Base-by-base conservation (phyloP, 2,797 vertebrate species). In the Ceryle rudis region DNA sequence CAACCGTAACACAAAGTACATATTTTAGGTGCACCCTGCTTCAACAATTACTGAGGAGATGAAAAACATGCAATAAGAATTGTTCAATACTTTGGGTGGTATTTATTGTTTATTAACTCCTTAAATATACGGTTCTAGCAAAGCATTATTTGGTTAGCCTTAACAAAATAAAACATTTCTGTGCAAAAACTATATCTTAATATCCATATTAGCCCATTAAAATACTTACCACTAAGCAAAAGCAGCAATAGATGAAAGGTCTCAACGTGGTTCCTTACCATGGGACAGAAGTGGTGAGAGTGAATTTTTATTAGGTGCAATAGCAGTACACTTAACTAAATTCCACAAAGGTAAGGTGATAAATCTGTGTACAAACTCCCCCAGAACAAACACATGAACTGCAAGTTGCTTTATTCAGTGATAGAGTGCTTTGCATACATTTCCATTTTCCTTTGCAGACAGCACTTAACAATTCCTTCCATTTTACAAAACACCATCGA, bases 371-470 rank as follows among this genome's bases (percentile, higher is more conserved):
- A 66, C 29, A 35, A 84, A 72, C 26, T 74, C 29, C 19, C 37
- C 44, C 67, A 81, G 81, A 88, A 86, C 73, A 90, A 73, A 81
- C 10, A 87, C 33, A 49, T 61, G 51, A 81, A 46, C 28, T 89
- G 91, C 44, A 80, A 44, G 67, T 80, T 74, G 66, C 37, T 97
- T 97, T 94, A 96, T 96, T 97, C 35, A 26, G 46, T 71, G 71
- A 80, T 16, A 47, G 21, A 14, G 12, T 21, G 72, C 67, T 93
- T 71, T 4, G 69, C 90, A 89, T 74, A 91, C n/a, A 51, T 91
- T 84, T 86, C 70, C 47, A 65, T 82, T 82, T 92, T 95, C 67
- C 64, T 95, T 74, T 94, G 82, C 81, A 94, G 62, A n/a, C 47
- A 88, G 52, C 46, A 62, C 57, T 85, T 84, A 39, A 83, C 69